These are phyloP conservation scores for Gymnodraco acuticeps DNA, from an alignment of 2,797 vertebrate species.

Conservation along the genomic window DNA sequence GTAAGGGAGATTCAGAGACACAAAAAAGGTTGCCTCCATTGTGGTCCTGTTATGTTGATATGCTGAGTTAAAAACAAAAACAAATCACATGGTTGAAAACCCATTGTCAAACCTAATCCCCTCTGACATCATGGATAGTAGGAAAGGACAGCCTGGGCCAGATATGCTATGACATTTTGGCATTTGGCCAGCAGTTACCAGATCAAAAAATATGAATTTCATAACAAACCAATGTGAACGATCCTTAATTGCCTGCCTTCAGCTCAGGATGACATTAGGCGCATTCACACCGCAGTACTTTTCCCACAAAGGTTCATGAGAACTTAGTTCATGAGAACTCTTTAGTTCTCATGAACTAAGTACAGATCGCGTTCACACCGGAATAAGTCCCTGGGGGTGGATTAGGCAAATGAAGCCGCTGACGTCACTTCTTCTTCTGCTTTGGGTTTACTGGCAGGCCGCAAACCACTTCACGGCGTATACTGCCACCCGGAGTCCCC, in stretches of 20 bases:
- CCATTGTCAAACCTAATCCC: constrained; percentile 15
- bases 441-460: too few species aligned
- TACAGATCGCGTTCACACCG: too few species aligned
- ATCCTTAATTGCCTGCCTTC: constrained; percentile 36
- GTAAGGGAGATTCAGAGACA: not conserved
- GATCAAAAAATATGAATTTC: constrained; percentile 23
- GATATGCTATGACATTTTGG: not conserved
- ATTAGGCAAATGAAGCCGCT: too few species aligned
- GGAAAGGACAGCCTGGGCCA: constrained; percentile 18
- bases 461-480: too few species aligned
- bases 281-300: too few species aligned
- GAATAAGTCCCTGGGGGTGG: too few species aligned
- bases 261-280: constrained; percentile 21
- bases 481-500: too few species aligned
- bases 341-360: too few species aligned
- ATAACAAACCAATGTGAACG: constrained; percentile 11
- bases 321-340: too few species aligned
- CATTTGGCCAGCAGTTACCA: constrained; percentile 8
- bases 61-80: constrained; percentile 18
- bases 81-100: constrained; percentile 25
- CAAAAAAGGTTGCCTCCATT: constrained; percentile 7
- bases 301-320: too few species aligned
- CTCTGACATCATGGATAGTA: constrained; percentile 12
- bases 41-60: constrained; percentile 30
- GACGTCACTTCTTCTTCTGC: too few species aligned